Percentiles rank a stretch among this genome's conserved stretches.
These are phyloP conservation scores for Lepidocyrtoides sp. DNA, from an alignment of 2,888 invertebrate species.

Conservation along the genomic window DNA sequence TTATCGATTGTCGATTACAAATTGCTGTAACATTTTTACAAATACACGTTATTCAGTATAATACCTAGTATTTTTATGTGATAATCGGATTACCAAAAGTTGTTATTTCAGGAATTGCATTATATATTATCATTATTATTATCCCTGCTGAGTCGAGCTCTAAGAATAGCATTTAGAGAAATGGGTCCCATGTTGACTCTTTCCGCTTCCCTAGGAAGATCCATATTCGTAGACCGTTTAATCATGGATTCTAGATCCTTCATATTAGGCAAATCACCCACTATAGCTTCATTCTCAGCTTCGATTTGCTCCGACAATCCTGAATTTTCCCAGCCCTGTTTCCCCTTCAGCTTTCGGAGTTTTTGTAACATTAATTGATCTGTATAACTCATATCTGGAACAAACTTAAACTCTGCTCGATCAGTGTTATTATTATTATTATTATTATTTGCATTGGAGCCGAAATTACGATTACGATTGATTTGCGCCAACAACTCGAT, in stretches of 20 bases:
- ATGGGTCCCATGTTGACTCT: slow-evolving; percentile 23
- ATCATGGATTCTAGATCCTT: neutral
- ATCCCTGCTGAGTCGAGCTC: slow-evolving; percentile 17
- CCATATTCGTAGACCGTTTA: neutral
- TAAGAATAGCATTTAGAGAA: slow-evolving; percentile 48
- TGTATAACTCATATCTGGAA: slow-evolving; percentile 76
- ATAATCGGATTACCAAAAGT: neutral
- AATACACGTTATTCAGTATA: neutral
- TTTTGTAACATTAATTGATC: slow-evolving; percentile 79
- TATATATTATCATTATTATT: neutral
- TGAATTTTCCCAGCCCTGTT: slow-evolving; percentile 39
- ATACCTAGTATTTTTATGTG: neutral
- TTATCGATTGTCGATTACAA: no score
- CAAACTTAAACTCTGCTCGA: slow-evolving; percentile 24
- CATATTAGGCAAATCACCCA: slow-evolving; percentile 9
- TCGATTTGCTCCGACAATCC: neutral
- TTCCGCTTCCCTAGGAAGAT: neutral
- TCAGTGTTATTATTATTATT: neutral
- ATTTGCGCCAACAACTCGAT: neutral
- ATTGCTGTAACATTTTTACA: no score
- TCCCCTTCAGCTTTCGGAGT: slow-evolving; percentile 51
- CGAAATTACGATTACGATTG: slow-evolving; percentile 3
- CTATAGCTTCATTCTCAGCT: neutral
- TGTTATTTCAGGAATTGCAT: neutral
- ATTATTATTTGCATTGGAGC: neutral